Evolutionary conservation across 2,797 vertebrate genomes (phyloP).

Genomic region (Malacoctenus gilli): DNA sequence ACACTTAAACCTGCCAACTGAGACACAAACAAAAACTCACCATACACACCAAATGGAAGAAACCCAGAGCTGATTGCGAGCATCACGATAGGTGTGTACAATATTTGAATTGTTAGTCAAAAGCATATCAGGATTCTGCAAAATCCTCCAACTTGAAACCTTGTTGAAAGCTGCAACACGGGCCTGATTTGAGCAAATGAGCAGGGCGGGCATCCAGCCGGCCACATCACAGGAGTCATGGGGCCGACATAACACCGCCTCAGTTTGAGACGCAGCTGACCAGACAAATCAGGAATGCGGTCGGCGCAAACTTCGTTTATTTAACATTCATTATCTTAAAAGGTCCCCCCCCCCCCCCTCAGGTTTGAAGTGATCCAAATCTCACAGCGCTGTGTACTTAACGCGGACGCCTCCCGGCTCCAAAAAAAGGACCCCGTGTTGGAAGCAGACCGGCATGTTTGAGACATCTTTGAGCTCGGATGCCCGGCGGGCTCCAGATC

Average conservation of each 20-base stretch:
- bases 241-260: not conserved
- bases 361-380: conserved; percentile 14
- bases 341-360: not conserved
- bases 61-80: too few species aligned
- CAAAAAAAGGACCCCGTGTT: conserved; percentile 6
- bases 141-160: too few species aligned
- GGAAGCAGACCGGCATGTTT: conserved; percentile 1
- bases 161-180: too few species aligned
- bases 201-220: not conserved
- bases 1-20: conserved; percentile 21
- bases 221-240: conserved; percentile 26
- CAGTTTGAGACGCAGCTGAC: conserved; percentile 13
- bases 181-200: too few species aligned
- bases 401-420: not conserved
- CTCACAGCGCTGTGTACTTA: not conserved
- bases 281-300: conserved; percentile 16
- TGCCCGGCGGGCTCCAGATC: not conserved
- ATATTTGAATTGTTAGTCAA: too few species aligned
- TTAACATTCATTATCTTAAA: not conserved
- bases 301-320: conserved; percentile 6
- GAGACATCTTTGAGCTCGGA: not conserved
- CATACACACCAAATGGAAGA: too few species aligned
- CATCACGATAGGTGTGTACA: too few species aligned
- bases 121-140: not conserved
- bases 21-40: not conserved